Conservation (phyloP, 2,113 vertebrate genomes). For the Tichodroma muraria region DNA sequence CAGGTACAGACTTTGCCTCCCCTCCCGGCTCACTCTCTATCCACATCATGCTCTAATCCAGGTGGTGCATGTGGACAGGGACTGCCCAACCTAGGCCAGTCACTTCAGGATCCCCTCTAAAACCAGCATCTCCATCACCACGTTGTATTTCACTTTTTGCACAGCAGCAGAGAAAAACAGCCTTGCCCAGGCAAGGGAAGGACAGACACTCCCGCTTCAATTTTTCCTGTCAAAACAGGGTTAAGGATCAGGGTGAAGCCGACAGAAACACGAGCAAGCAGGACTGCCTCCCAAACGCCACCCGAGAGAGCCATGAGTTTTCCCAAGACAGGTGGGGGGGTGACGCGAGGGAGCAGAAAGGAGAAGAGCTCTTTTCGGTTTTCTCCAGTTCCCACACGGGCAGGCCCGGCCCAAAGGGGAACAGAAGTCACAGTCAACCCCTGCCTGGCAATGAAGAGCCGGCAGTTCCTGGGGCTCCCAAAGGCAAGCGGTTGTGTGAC, state of each 20-base stretch:
- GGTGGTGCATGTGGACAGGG: neutral
- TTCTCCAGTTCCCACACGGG: neutral
- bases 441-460: neutral
- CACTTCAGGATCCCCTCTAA: neutral
- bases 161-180: neutral
- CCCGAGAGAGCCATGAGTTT: neutral
- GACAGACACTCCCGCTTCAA: neutral
- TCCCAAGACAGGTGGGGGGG: neutral
- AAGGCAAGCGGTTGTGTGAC: neutral
- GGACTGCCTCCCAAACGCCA: neutral
- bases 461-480: neutral
- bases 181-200: neutral
- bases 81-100: neutral
- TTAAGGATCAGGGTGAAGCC: neutral
- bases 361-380: neutral
- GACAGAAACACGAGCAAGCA: neutral
- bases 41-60: neutral
- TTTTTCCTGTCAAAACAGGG: neutral
- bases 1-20: neutral
- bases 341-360: neutral
- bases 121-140: neutral
- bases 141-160: neutral
- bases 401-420: neutral
- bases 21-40: neutral
- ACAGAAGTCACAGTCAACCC: neutral